Conservation (phyloP, 2,113 vertebrate genomes). For the Zosterops hypoxanthus region DNA sequence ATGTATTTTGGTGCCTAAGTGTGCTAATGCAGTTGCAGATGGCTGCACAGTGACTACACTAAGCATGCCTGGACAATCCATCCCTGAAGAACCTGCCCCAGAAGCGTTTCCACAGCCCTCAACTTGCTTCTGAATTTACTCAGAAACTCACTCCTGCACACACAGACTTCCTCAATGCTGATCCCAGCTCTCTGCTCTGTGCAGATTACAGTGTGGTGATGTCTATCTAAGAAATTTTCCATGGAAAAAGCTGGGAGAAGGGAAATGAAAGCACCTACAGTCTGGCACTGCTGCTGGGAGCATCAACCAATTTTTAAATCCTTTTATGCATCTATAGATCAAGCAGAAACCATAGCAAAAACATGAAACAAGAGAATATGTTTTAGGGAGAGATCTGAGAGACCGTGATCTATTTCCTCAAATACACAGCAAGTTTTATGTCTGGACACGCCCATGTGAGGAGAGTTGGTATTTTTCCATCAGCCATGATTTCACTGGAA, state of each 20-base stretch:
- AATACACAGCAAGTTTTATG: neutral
- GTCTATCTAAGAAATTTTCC: neutral
- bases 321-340: neutral
- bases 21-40: neutral
- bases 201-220: neutral
- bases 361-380: neutral
- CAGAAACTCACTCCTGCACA: neutral
- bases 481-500: neutral
- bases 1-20: neutral
- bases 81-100: neutral
- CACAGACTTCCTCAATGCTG: neutral
- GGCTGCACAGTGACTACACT: neutral
- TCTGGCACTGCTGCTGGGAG: neutral
- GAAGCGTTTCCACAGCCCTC: neutral
- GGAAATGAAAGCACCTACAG: neutral
- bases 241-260: neutral
- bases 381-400: neutral
- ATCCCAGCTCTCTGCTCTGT: neutral
- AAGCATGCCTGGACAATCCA: neutral
- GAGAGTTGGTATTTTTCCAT: conserved; percentile 1
- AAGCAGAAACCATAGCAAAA: neutral
- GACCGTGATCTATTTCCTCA: neutral
- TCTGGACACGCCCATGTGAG: neutral
- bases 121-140: neutral
- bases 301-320: neutral